Conservation (phyloP, 1,140 invertebrate species). For the Solen grandis region DNA sequence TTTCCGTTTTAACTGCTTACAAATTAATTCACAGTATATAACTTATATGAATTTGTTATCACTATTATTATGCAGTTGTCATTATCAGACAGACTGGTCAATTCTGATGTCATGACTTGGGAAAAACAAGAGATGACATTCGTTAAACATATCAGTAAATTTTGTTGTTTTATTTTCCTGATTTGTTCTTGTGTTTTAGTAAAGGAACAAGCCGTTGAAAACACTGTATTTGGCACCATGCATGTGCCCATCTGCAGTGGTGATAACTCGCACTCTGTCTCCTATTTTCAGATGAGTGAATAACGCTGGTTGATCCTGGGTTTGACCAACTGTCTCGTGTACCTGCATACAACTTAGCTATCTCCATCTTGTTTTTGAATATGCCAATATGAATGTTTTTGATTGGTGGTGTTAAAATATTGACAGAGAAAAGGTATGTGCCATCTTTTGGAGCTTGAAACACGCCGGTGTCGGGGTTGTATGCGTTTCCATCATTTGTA, state of each 20-base stretch:
- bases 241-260: background rate
- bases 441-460: background rate
- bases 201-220: constrained; percentile 1
- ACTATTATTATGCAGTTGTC: too few species aligned
- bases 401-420: background rate
- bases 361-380: background rate
- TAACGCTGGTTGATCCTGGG: background rate
- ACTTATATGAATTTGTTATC: too few species aligned
- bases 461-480: background rate
- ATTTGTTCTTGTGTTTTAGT: too few species aligned
- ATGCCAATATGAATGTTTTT: background rate
- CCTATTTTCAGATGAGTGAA: background rate
- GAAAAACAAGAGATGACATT: too few species aligned
- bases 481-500: background rate
- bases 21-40: too few species aligned
- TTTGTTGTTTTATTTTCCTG: too few species aligned
- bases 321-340: background rate
- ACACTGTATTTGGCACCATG: background rate
- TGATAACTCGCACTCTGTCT: background rate
- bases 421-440: background rate
- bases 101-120: too few species aligned
- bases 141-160: too few species aligned
- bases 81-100: too few species aligned
- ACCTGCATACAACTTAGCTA: background rate
- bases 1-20: too few species aligned